Percentiles rank a stretch among this genome's conserved stretches.
These are phyloP conservation scores for Epinephelus malabaricus DNA, from an alignment of 2,797 vertebrate species.

Conservation along the genomic window DNA sequence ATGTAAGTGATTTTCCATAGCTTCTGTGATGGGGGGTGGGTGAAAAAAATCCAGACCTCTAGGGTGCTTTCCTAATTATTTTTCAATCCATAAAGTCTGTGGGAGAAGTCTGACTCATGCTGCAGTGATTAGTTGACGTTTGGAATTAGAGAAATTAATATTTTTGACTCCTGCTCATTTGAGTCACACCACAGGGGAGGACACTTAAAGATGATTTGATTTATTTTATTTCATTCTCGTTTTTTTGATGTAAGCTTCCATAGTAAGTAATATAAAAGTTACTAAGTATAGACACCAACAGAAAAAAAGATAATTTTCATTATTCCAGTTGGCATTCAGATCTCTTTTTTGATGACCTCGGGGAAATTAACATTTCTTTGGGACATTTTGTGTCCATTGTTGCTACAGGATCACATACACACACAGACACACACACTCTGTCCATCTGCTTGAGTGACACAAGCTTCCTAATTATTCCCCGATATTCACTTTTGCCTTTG, in stretches of 20 bases:
- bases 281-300: conserved; percentile 13
- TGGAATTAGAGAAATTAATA: conserved; percentile 50
- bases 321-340: neutral
- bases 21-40: conserved; percentile 9
- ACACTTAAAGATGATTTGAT: conserved; percentile 24
- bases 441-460: conserved; percentile 39
- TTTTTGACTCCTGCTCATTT: conserved; percentile 37
- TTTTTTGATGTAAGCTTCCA: conserved; percentile 26
- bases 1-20: conserved; percentile 70
- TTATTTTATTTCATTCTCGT: conserved; percentile 33
- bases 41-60: conserved; percentile 42
- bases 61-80: conserved; percentile 70
- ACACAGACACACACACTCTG: neutral
- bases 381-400: neutral
- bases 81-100: conserved; percentile 63
- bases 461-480: conserved; percentile 41
- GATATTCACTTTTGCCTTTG: conserved; percentile 54
- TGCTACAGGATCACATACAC: neutral
- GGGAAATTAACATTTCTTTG: conserved; percentile 34
- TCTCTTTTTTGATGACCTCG: conserved; percentile 7
- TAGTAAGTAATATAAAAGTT: conserved; percentile 4
- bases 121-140: conserved; percentile 48
- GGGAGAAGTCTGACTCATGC: conserved; percentile 47
- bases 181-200: conserved; percentile 25
- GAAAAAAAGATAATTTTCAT: neutral